These are phyloP conservation scores for Pogonomyrmex californicus DNA, from an alignment of 1,140 invertebrate species.

Conservation along the genomic window DNA sequence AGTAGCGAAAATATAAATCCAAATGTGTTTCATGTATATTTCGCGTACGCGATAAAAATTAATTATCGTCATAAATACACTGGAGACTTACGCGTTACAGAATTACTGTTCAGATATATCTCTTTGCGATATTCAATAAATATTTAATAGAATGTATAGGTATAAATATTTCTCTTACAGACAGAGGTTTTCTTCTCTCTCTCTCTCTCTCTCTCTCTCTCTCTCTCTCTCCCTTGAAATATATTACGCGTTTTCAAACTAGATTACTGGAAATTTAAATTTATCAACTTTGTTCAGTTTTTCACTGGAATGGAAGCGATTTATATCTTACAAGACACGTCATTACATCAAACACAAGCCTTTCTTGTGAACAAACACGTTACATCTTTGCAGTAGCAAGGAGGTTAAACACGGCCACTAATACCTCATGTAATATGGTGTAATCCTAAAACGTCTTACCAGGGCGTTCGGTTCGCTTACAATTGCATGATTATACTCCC, in stretches of 20 bases:
- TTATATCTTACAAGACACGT: slow-evolving; percentile 40
- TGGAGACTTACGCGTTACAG: background rate
- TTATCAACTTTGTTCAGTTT: background rate
- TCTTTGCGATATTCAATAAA: slow-evolving; percentile 25
- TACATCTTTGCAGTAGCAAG: slow-evolving; percentile 54
- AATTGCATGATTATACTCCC: slow-evolving; percentile 32
- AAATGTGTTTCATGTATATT: slow-evolving; percentile 4
- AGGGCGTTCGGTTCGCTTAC: slow-evolving; percentile 33
- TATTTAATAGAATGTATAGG: slow-evolving; percentile 35
- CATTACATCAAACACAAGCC: slow-evolving; percentile 43
- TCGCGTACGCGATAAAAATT: slow-evolving; percentile 26
- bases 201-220: too few species aligned
- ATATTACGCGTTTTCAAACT: slow-evolving; percentile 21
- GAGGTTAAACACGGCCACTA: slow-evolving; percentile 52
- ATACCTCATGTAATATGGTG: slow-evolving; percentile 53
- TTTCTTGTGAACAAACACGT: slow-evolving; percentile 36
- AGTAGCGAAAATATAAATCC: slow-evolving; percentile 54
- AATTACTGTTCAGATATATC: slow-evolving; percentile 16
- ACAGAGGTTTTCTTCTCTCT: background rate
- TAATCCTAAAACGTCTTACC: slow-evolving; percentile 58
- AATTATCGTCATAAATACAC: slow-evolving; percentile 21
- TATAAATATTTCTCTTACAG: slow-evolving; percentile 1
- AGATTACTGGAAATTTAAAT: slow-evolving; percentile 43
- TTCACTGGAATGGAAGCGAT: slow-evolving; percentile 51
- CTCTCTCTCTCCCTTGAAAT: slow-evolving; percentile 4